Evolutionary conservation across 2,113 vertebrate species (phyloP), one percentile per base, ranked within the genome.

Genomic region (Xyliphius kryptos): DNA sequence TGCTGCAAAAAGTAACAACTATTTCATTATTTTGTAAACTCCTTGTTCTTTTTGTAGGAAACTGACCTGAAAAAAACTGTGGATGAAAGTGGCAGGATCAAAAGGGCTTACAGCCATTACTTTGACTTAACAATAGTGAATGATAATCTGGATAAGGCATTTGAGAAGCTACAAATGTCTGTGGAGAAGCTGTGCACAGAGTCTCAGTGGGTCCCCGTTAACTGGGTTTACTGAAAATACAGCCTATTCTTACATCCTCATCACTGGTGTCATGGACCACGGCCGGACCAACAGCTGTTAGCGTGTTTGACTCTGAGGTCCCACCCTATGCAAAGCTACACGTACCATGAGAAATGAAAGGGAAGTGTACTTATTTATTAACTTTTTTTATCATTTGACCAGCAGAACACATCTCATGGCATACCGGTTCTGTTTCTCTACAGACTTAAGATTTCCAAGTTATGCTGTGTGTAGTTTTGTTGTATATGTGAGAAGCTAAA

Each of bases 351-450:
- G 79, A 67, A 82, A 82, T 79, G 79, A 74, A 86, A 82, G 86
- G 88, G 86, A 91, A 92, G 90, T 95, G 90, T 93, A 92, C 93
- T 94, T 92, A 91, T 94, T 92, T 95, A 95, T 92, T 92, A 90
- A 88, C 86, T 85, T 89, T 88, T 83, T 89, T 86, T 90, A 90
- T 89, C 89, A 88, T 89, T 89, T 43, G 67, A 68, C 61, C 56
- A 67, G 66, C 84, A 81, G 77, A 88, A 85, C 82, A 84, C 56
- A 63, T 38, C 26, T 48, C 8, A 21, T 63, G 58, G 37, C 41
- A 16, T 47, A 49, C 44, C 37, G 8, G 17, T 44, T 32, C n/a
- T 57, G 44, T 56, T 56, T 56, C 20, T 50, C 36, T 26, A 48
- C 46, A 51, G 26, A 66, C n/a, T 12, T 41, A 50, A n/a, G 56